Evolutionary conservation across 2,888 invertebrate species (phyloP), one percentile per base, ranked within the genome.

Genomic region (Petrophora chlorosata): DNA sequence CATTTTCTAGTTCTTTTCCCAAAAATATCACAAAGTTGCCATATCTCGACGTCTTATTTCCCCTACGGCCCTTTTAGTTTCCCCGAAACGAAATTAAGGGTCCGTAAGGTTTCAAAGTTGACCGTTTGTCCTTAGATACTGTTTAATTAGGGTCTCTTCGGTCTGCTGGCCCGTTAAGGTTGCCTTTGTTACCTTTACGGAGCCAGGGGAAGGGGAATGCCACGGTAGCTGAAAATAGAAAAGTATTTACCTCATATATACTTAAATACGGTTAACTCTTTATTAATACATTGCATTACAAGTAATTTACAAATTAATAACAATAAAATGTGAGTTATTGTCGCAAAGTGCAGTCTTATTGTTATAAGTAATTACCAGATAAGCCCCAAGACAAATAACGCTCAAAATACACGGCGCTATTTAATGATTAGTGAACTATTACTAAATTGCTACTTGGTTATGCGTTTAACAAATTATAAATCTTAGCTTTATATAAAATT

Each of bases 11-110:
- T 26, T 26, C 14, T 13, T 15, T 30, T 32, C 17, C 22, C 2
- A 14, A 47, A 44, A 55, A 51, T 58, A 53, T 48, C 45, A 13
- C 45, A 51, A 53, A 44, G 33, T 38, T 51, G 32, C 40, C 9
- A 41, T 36, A 38, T 41, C 44, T 36, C 32, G 28, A 35, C 39
- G 28, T 29, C 32, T 30, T 38, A 30, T 38, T 47, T 39, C 35
- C 44, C 40, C 49, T 9, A 29, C 33, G 41, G 46, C 19, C 43
- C 43, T 33, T 30, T 42, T 23, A 26, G 40, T 26, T 26, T 40
- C 19, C 23, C 44, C 39, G 48, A 41, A 45, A 46, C 39, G 32
- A 46, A 35, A 46, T 44, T 38, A 41, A 28, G 30, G 28, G 49
- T 42, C 32, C 22, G 39, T 13, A 28, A 34, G 38, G 38, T 33